Conservation (phyloP, 2,888 invertebrate species). For the Trileptium ribeirensis region DNA sequence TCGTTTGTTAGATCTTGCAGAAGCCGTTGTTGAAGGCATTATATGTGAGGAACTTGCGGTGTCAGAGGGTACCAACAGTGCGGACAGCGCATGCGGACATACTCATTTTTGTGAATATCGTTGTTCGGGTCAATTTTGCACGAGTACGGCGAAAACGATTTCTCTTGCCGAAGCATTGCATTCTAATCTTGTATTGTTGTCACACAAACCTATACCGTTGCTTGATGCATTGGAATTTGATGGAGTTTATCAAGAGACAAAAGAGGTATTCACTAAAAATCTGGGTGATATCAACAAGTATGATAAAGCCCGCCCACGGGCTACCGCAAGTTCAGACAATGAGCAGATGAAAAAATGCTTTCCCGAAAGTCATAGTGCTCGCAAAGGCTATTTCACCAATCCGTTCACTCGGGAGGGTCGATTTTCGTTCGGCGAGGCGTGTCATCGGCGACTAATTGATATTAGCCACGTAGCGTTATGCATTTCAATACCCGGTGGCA, state of each 20-base stretch:
- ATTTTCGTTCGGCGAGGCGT: conserved; percentile 11
- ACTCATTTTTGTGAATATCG: not conserved
- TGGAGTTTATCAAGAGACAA: not conserved
- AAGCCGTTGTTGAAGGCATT: not conserved
- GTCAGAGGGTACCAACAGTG: too few relatives aligned
- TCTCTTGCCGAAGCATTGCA: not conserved
- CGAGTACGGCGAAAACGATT: not conserved
- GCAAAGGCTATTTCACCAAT: too few relatives aligned
- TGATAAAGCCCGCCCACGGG: not conserved
- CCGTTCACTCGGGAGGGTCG: not conserved
- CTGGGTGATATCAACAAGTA: not conserved
- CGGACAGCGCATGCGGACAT: too few relatives aligned
- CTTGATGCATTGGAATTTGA: not conserved
- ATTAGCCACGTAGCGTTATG: not conserved
- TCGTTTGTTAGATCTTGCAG: not conserved
- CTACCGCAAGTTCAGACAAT: not conserved
- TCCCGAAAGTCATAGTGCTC: not conserved
- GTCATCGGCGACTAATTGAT: not conserved
- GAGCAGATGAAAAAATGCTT: too few relatives aligned
- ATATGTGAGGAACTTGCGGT: too few relatives aligned
- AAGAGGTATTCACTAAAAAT: not conserved
- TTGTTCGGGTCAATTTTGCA: too few relatives aligned
- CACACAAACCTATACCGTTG: too few relatives aligned
- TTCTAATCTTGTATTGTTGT: not conserved
- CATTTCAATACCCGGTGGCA: too few relatives aligned